These are phyloP conservation scores for Danio aesculapii DNA, from an alignment of 2,797 vertebrate genomes.

Conservation along the genomic window DNA sequence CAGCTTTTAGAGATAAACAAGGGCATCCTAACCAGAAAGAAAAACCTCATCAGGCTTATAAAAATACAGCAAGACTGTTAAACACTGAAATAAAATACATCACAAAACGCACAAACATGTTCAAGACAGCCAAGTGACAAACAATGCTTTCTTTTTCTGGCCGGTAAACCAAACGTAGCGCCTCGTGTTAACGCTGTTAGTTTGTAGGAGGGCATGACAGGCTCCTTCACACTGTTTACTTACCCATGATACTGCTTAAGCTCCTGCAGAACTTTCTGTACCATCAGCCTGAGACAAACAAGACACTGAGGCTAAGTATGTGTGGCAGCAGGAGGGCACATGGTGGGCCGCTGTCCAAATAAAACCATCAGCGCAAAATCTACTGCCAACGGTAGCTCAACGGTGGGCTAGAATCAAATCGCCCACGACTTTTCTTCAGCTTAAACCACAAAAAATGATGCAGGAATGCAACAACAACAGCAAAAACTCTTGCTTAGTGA, in stretches of 20 bases:
- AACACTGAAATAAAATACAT: neutral
- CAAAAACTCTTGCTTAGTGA: too few species aligned
- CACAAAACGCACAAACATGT: neutral
- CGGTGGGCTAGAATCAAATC: neutral
- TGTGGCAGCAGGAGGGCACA: constrained; percentile 27
- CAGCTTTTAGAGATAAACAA: constrained; percentile 6
- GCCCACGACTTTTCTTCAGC: neutral
- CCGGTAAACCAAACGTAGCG: neutral
- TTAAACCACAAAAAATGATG: neutral
- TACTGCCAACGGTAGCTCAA: constrained; percentile 35
- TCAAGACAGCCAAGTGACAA: constrained; percentile 30
- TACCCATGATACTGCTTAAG: constrained; percentile 94
- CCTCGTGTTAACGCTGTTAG: constrained; percentile 29
- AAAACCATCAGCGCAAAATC: constrained; percentile 46
- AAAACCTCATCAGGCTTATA: neutral
- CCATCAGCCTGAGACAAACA: constrained; percentile 89
- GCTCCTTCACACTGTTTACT: constrained; percentile 79
- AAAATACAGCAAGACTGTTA: neutral
- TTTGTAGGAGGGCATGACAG: constrained; percentile 55
- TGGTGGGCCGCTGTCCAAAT: constrained; percentile 20
- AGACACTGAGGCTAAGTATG: constrained; percentile 75
- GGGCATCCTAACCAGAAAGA: neutral
- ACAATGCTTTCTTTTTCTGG: constrained; percentile 6
- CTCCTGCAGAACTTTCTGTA: constrained; percentile 95
- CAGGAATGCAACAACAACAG: neutral